A percentile compares a stretch with the other conserved stretches of the same genome.
Evolutionary conservation across 2,888 invertebrate genomes (phyloP).

Genomic region (Stramonita haemastoma): DNA sequence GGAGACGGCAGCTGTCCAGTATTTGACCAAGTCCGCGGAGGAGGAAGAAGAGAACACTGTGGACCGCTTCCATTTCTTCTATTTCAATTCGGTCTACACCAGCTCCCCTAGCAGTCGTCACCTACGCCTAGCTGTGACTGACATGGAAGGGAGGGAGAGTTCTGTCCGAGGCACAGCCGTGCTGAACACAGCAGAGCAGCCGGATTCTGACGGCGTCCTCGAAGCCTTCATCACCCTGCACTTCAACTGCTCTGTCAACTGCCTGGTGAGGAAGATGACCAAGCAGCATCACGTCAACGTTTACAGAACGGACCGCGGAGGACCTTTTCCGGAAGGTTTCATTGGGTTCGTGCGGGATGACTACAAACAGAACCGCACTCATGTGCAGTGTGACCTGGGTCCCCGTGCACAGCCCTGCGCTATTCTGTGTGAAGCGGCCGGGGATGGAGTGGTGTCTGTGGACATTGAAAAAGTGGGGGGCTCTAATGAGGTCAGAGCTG

Average conservation of each 20-base stretch:
- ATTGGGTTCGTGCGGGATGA: neutral
- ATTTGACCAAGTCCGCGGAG: neutral
- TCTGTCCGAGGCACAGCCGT: neutral
- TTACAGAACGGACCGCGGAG: neutral
- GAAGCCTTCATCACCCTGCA: neutral
- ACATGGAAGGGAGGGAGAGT: neutral
- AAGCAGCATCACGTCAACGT: neutral
- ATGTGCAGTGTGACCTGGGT: neutral
- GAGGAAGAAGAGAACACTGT: neutral
- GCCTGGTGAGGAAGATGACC: neutral
- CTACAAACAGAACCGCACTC: neutral
- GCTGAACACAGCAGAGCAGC: neutral
- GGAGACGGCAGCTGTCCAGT: neutral
- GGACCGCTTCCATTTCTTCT: slow-evolving; percentile 2
- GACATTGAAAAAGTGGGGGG: neutral
- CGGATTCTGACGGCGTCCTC: neutral
- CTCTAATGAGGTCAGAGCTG: neutral
- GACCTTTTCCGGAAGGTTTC: neutral
- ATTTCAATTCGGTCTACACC: neutral
- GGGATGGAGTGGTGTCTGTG: neutral
- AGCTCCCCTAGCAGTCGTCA: too few relatives aligned
- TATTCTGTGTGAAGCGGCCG: neutral
- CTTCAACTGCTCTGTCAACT: slow-evolving; percentile 17
- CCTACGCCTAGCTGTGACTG: neutral
- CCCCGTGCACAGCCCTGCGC: neutral